Evolutionary conservation across 2,888 invertebrate genomes (phyloP).

Genomic region (Stramonita haemastoma): DNA sequence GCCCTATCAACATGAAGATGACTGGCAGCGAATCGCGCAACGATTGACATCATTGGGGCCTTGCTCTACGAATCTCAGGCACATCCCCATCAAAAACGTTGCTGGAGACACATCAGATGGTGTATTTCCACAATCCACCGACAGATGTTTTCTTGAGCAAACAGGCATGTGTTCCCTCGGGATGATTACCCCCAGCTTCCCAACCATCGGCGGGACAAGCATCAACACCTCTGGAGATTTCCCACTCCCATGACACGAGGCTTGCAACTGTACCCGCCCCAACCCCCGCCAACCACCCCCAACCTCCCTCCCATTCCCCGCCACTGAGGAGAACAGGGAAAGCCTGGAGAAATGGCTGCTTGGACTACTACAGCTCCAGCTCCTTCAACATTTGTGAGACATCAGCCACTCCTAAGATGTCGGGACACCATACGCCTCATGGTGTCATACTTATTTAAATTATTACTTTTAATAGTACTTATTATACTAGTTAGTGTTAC

Average conservation of each 20-base stretch:
- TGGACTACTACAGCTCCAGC: too few species aligned
- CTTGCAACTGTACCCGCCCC: too few species aligned
- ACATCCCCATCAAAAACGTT: not conserved
- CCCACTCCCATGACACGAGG: too few species aligned
- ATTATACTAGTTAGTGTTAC: too few species aligned
- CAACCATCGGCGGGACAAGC: constrained; percentile 28
- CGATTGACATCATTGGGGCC: too few species aligned
- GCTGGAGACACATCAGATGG: too few species aligned
- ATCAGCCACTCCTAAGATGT: constrained; percentile 59
- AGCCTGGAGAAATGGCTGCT: constrained; percentile 41
- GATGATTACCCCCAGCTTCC: constrained; percentile 54
- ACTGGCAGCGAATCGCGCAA: constrained; percentile 61
- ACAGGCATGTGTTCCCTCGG: too few species aligned
- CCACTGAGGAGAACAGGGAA: constrained; percentile 52
- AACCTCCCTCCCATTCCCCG: constrained; percentile 52
- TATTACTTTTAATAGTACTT: too few species aligned
- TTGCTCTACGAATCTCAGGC: constrained; percentile 55
- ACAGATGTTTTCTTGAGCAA: too few species aligned
- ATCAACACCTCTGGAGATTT: not conserved
- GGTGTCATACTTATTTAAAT: too few species aligned
- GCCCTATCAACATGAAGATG: constrained; percentile 62
- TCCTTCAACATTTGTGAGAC: constrained; percentile 64
- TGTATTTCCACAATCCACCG: too few species aligned
- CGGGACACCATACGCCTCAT: constrained; percentile 55
- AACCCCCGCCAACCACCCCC: constrained; percentile 50